A percentile compares a stretch with the other conserved stretches of the same genome.
phyloP scores from a whole-genome alignment of 1,140 invertebrate genomes.

The Hermetia illucens region DNA sequence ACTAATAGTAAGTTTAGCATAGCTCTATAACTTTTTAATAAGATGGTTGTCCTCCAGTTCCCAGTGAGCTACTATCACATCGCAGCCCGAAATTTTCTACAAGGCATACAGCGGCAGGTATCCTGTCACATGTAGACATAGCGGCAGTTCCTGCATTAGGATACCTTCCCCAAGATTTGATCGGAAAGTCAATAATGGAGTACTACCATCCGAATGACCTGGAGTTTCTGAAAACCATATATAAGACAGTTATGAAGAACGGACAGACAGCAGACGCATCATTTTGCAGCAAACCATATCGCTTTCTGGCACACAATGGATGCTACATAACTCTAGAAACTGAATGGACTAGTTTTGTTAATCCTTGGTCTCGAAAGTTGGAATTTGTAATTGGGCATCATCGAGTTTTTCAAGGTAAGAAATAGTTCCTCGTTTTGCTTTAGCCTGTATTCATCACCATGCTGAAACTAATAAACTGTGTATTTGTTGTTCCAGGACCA shows the following conservation, averaged over 20 bases:
- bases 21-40: conserved; percentile 8
- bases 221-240: conserved; percentile 60
- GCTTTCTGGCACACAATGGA: conserved; percentile 69
- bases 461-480: too few species aligned
- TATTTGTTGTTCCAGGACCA: conserved; percentile 40
- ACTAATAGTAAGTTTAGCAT: conserved; percentile 18
- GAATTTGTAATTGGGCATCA: conserved; percentile 87
- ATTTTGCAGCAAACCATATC: conserved; percentile 58
- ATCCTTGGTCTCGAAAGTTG: conserved; percentile 82
- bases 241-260: conserved; percentile 57
- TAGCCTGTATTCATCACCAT: conserved; percentile 6
- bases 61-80: conserved; percentile 40
- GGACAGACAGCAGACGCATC: conserved; percentile 41
- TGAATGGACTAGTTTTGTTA: conserved; percentile 87
- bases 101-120: conserved; percentile 57
- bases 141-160: conserved; percentile 70
- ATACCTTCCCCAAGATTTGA: conserved; percentile 77
- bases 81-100: conserved; percentile 53
- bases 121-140: conserved; percentile 58
- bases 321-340: conserved; percentile 70
- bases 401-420: conserved; percentile 54
- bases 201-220: conserved; percentile 83
- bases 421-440: conserved; percentile 17
- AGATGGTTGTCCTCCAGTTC: too few species aligned
- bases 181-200: conserved; percentile 66